These are phyloP conservation scores for Zaprionus gabonicus DNA, from an alignment of 1,140 invertebrate species.

Conservation along the genomic window DNA sequence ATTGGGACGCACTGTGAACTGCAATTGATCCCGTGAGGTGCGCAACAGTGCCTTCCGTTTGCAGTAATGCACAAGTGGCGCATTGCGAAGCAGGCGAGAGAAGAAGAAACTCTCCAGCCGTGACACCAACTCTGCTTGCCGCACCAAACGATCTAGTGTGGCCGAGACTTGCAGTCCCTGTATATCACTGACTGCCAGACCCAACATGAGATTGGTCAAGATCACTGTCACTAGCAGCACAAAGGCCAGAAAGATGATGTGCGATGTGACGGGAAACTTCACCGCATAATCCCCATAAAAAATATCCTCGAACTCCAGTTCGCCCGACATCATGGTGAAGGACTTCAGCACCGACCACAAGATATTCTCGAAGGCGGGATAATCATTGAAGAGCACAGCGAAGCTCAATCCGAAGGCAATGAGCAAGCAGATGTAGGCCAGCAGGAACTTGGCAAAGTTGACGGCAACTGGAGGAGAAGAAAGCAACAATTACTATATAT, in stretches of 20 bases:
- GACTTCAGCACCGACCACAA: conserved; percentile 89
- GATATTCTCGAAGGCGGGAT: conserved; percentile 88
- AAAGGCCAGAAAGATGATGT: conserved; percentile 91
- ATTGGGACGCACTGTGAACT: conserved; percentile 90
- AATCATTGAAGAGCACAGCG: conserved; percentile 91
- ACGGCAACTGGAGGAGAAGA: conserved; percentile 87
- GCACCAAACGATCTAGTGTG: conserved; percentile 90
- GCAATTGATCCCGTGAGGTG: conserved; percentile 89
- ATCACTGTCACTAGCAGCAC: conserved; percentile 93
- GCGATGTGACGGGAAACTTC: conserved; percentile 89
- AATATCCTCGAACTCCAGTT: conserved; percentile 93
- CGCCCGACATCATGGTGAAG: conserved; percentile 95
- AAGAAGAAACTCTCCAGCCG: conserved; percentile 93
- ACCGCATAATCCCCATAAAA: conserved; percentile 88
- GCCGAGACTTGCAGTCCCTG: conserved; percentile 93
- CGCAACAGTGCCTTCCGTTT: conserved; percentile 89
- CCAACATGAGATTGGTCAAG: conserved; percentile 93
- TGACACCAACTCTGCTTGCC: conserved; percentile 91
- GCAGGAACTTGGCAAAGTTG: conserved; percentile 93
- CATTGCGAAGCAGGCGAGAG: conserved; percentile 88
- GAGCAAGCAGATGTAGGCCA: conserved; percentile 92
- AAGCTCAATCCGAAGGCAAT: conserved; percentile 92
- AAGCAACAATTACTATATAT: conserved; percentile 83
- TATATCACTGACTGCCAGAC: conserved; percentile 93
- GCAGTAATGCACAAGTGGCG: conserved; percentile 88